Conservation (phyloP, 2,797 vertebrate genomes). For the Apogon talboti region DNA sequence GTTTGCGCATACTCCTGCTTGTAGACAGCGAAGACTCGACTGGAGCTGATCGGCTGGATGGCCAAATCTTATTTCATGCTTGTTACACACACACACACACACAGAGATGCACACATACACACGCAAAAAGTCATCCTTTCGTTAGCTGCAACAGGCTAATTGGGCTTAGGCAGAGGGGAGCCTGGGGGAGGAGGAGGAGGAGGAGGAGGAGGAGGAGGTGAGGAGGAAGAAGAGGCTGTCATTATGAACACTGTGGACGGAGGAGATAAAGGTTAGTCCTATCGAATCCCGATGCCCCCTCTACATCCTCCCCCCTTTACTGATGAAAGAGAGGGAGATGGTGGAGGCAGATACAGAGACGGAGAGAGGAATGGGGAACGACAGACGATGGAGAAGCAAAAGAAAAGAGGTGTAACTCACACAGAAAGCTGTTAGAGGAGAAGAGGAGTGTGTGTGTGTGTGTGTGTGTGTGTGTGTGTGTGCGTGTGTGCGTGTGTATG, state of each 20-base stretch:
- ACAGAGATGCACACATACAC: conserved; percentile 13
- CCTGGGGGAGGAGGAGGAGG: no score
- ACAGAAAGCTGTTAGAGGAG: conserved; percentile 2
- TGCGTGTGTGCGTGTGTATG: conserved; percentile 9
- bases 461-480: conserved; percentile 16
- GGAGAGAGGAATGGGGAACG: not conserved
- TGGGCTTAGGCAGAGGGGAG: conserved; percentile 64
- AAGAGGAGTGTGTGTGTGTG: conserved; percentile 14
- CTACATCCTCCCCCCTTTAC: conserved; percentile 11
- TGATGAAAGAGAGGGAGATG: conserved; percentile 38
- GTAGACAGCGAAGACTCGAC: conserved; percentile 38
- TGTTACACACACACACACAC: conserved; percentile 59
- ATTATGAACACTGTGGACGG: conserved; percentile 49
- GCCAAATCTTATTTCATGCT: conserved; percentile 82
- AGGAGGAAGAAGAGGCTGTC: conserved; percentile 46
- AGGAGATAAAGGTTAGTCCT: conserved; percentile 60
- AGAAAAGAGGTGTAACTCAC: conserved; percentile 1
- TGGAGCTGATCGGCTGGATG: conserved; percentile 65
- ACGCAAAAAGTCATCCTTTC: conserved; percentile 36
- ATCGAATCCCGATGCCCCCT: conserved; percentile 43
- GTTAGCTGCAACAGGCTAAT: conserved; percentile 81
- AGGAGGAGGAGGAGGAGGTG: conserved; percentile 45
- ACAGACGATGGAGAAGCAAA: not conserved
- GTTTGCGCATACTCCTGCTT: conserved; percentile 36
- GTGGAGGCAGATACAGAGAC: conserved; percentile 12